A percentile compares a stretch with the other conserved stretches of the same genome.
Evolutionary conservation across 2,888 invertebrate genomes (phyloP).

Genomic region (Lithophane leautieri): DNA sequence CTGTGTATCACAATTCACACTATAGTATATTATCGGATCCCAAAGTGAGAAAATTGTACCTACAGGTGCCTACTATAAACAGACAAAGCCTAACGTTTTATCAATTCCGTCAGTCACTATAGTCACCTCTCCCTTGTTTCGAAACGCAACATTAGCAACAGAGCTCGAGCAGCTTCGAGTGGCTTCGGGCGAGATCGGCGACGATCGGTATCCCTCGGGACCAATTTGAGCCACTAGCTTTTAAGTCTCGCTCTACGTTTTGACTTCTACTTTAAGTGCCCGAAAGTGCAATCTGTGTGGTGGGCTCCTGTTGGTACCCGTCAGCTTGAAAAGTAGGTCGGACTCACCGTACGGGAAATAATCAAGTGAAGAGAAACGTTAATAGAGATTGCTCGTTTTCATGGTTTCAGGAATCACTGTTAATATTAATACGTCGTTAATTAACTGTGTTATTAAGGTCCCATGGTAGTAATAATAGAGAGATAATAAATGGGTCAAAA

Average conservation of each 20-base stretch:
- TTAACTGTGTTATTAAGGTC: not conserved
- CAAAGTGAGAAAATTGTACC: not conserved
- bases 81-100: not conserved
- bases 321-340: conserved; percentile 5
- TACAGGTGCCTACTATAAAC: not conserved
- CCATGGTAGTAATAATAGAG: too few species aligned
- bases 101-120: not conserved
- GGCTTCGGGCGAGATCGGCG: conserved; percentile 58
- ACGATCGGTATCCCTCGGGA: conserved; percentile 70
- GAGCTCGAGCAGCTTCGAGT: conserved; percentile 26
- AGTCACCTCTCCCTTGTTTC: conserved; percentile 11
- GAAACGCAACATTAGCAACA: conserved; percentile 29
- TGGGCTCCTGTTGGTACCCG: conserved; percentile 64
- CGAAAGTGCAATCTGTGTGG: conserved; percentile 77
- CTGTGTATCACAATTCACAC: too few species aligned
- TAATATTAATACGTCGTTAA: too few species aligned
- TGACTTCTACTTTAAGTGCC: conserved; percentile 78
- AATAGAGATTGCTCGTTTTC: too few species aligned
- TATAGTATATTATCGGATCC: not conserved
- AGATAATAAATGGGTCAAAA: too few species aligned
- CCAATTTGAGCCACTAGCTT: conserved; percentile 77
- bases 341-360: not conserved
- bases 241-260: conserved; percentile 78
- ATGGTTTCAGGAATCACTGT: not conserved
- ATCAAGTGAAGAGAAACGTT: not conserved